These are phyloP conservation scores for Thymallus thymallus DNA, from an alignment of 2,113 vertebrate species.

Conservation along the genomic window DNA sequence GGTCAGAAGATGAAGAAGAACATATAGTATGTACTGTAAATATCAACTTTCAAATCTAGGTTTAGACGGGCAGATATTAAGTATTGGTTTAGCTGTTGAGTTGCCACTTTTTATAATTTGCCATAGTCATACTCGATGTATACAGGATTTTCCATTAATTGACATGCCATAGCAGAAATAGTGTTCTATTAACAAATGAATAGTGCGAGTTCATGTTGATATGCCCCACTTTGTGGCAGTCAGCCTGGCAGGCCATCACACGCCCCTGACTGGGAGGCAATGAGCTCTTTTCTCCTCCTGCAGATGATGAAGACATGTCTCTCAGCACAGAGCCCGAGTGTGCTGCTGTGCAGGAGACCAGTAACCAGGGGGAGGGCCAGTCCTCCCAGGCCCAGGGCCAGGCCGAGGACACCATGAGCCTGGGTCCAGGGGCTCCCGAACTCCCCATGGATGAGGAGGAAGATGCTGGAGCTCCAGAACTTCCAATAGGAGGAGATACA, in stretches of 20 bases:
- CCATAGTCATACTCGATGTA: no score
- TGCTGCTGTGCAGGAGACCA: conserved; percentile 43
- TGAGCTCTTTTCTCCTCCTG: background rate
- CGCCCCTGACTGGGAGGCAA: background rate
- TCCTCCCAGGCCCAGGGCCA: conserved; percentile 34
- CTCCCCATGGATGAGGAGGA: conserved; percentile 47
- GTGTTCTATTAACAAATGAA: no score
- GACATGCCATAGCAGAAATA: no score
- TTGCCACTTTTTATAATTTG: background rate
- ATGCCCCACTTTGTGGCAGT: background rate
- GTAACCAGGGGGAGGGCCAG: conserved; percentile 56
- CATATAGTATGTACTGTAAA: no score
- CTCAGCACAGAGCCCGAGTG: conserved; percentile 75
- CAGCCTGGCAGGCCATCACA: background rate
- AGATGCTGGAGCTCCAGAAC: background rate
- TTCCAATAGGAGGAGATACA: background rate
- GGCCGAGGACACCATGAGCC: conserved; percentile 58
- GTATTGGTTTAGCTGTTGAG: no score
- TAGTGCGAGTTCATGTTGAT: no score
- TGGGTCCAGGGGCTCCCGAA: conserved; percentile 64
- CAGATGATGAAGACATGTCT: conserved; percentile 88
- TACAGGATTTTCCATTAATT: no score
- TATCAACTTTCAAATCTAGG: no score
- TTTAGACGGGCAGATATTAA: no score
- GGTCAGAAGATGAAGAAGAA: no score